Evolutionary conservation across 1,140 invertebrate species (phyloP), one percentile per base, ranked within the genome.

Genomic region (Palaemon carinicauda): DNA sequence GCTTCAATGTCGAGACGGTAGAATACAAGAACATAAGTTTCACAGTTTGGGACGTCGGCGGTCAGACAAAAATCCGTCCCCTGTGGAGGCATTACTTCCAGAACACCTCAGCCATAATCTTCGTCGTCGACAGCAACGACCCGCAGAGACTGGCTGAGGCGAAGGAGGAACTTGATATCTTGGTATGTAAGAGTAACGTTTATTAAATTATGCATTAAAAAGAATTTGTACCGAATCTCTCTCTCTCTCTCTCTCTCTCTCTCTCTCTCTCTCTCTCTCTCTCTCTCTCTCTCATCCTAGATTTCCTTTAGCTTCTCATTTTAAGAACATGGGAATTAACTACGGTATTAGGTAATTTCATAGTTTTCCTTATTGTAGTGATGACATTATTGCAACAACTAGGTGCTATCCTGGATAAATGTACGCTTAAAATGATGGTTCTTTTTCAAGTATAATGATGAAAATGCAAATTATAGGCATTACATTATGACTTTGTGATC

Each of bases 41-140:
- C 89, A 93, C 93, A 29, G 93, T 93, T 29, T 93, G 93, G 93
- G 91, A 92, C 88, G 91, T 92, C 71, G 91, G 91, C 79, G 91
- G 91, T 31, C 91, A 92, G 83, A 90, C 90, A 78, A 92, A 91
- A 86, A 90, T 91, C 52, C 89, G 93, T 31, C 90, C 91, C 0
- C 89, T 93, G 12, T 94, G 94, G 94, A 91, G 93, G 90, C 93
- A 94, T 90, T 94, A 94, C 90, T 95, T 94, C 90, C 93, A 93
- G 88, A 94, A 94, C 90, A 94, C 94, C 89, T 93, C 94, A 91
- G 90, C 90, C 14, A 65, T 91, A 19, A 89, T 91, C 5, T 91
- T 90, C 77, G 91, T 91, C 0, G 86, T 91, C 1, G 91, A 91
- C 79, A 79, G 86, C 50, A 89, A 75, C 33, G 90, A 90, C 80